A percentile compares a stretch with the other conserved stretches of the same genome.
phyloP scores from a whole-genome alignment of 2,888 invertebrate genomes.

The Malachius bipustulatus region DNA sequence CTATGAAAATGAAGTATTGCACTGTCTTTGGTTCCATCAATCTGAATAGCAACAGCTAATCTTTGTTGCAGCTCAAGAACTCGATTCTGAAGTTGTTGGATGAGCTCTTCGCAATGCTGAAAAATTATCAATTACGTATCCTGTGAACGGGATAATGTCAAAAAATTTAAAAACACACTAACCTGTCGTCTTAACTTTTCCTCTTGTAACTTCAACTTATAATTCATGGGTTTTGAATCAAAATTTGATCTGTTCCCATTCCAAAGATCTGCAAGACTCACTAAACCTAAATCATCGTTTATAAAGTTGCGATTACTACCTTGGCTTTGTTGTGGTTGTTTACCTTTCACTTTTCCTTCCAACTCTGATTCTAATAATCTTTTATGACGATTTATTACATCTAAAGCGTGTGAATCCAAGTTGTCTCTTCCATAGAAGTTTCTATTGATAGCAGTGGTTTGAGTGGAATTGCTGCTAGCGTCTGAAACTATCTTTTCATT shows the following conservation, averaged over 20 bases:
- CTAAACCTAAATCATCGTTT: slow-evolving; percentile 18
- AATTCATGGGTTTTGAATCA: too few relatives aligned
- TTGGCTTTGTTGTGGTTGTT: slow-evolving; percentile 6
- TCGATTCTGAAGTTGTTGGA: slow-evolving; percentile 60
- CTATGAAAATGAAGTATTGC: slow-evolving; percentile 54
- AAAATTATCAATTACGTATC: too few relatives aligned
- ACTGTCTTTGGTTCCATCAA: slow-evolving; percentile 63
- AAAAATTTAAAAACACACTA: too few relatives aligned
- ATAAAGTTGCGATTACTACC: slow-evolving; percentile 17
- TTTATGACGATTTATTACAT: slow-evolving; percentile 24
- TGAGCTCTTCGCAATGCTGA: slow-evolving; percentile 65
- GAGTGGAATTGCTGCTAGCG: too few relatives aligned
- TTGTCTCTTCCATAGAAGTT: slow-evolving; percentile 17
- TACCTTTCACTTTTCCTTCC: too few relatives aligned
- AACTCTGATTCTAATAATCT: slow-evolving; percentile 18
- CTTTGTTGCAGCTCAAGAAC: slow-evolving; percentile 67
- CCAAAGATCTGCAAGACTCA: too few relatives aligned
- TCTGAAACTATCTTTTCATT: too few relatives aligned
- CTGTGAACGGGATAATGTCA: too few relatives aligned
- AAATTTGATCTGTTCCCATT: too few relatives aligned
- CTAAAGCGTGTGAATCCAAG: slow-evolving; percentile 27
- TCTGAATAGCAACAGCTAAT: slow-evolving; percentile 63
- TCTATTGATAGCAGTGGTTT: slow-evolving; percentile 13
- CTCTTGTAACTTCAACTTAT: too few relatives aligned
- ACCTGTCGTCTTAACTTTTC: too few relatives aligned